These are phyloP conservation scores for Benitochromis conjunctus DNA, from an alignment of 2,113 vertebrate species.

Conservation along the genomic window DNA sequence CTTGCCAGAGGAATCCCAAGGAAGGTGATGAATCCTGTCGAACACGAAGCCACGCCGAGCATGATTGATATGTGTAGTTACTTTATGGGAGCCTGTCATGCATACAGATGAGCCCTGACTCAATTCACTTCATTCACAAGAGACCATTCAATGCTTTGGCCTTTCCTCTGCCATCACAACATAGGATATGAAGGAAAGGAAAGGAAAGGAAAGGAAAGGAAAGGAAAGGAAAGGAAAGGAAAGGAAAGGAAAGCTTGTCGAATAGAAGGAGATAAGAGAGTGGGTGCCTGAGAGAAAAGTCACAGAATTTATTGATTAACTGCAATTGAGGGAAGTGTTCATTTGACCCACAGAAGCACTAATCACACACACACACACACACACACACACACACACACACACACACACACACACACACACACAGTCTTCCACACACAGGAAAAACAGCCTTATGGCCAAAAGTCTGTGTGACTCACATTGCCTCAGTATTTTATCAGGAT, in stretches of 20 bases:
- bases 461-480: background rate
- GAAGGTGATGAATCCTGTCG: conserved; percentile 49
- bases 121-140: conserved; percentile 63
- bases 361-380: background rate
- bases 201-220: background rate
- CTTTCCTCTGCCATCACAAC: conserved; percentile 4
- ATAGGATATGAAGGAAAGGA: background rate
- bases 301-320: conserved; percentile 38
- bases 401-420: too few species aligned
- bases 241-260: background rate
- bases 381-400: too few species aligned
- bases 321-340: conserved; percentile 28
- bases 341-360: conserved; percentile 36
- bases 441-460: background rate
- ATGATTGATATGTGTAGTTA: conserved; percentile 65
- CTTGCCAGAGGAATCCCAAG: conserved; percentile 35
- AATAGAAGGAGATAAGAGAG: background rate
- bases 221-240: background rate
- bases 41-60: conserved; percentile 19
- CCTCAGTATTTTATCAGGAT: conserved; percentile 44
- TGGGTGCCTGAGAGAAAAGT: conserved; percentile 1
- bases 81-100: conserved; percentile 54
- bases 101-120: conserved; percentile 61
- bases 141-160: conserved; percentile 30
- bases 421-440: background rate